Evolutionary conservation across 92 coral and sea anemone genomes (phyloP).

Genomic region (Micromussa lordhowensis): DNA sequence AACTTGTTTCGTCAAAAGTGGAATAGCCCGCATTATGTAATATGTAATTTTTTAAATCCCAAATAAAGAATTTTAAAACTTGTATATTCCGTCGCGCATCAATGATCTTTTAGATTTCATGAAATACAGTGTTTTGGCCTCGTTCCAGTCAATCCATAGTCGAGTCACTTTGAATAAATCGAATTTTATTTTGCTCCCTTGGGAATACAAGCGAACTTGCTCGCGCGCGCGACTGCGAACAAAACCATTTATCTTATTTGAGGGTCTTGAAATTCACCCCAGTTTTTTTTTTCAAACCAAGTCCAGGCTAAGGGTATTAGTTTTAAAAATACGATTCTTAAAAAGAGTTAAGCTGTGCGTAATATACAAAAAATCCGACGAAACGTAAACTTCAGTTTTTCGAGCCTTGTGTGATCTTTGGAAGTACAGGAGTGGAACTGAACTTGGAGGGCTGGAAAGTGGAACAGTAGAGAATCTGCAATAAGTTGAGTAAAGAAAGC

Average conservation of each 20-base stretch:
- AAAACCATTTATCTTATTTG: background rate
- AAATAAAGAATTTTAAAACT: constrained; percentile 5
- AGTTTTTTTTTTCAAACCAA: background rate
- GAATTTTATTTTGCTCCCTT: constrained; percentile 5
- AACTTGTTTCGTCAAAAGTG: background rate
- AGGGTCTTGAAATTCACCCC: background rate
- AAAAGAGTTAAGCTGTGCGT: background rate
- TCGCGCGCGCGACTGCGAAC: background rate
- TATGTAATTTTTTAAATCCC: background rate
- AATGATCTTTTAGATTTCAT: background rate
- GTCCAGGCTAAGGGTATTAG: background rate
- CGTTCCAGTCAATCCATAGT: constrained; percentile 13
- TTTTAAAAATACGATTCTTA: background rate
- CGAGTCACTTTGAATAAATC: constrained; percentile 3
- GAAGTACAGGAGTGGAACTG: constrained; percentile 36
- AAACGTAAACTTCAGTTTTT: constrained; percentile 8
- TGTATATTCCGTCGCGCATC: constrained; percentile 10
- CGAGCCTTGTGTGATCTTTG: constrained; percentile 33
- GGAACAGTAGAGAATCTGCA: background rate
- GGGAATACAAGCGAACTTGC: background rate
- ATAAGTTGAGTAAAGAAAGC: background rate
- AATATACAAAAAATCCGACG: constrained; percentile 4
- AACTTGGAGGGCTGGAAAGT: background rate
- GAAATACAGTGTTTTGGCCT: constrained; percentile 7
- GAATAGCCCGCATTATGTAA: background rate